These are phyloP conservation scores for Menidia beryllina DNA, from an alignment of 2,113 vertebrate species.

Conservation along the genomic window DNA sequence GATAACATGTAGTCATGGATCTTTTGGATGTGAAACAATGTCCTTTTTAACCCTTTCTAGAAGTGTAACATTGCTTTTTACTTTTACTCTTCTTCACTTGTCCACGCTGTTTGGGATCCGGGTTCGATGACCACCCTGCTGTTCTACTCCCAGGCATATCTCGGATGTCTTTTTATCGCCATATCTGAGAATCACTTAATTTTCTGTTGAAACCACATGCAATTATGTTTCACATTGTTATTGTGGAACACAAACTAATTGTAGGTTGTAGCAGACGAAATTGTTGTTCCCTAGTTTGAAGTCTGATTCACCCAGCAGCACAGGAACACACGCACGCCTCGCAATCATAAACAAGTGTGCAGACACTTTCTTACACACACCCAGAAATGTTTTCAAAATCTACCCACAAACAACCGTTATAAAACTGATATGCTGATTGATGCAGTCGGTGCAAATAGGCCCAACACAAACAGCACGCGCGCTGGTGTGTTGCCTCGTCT, in stretches of 20 bases:
- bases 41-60: not conserved
- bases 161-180: constrained; percentile 35
- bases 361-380: not conserved
- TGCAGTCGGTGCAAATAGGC: constrained; percentile 47
- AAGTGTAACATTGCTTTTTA: not conserved
- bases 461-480: constrained; percentile 70
- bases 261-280: constrained; percentile 59
- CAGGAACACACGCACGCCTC: constrained; percentile 42
- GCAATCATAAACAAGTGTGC: constrained; percentile 21
- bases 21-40: not conserved
- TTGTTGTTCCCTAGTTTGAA: constrained; percentile 44
- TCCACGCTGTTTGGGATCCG: constrained; percentile 1
- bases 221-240: constrained; percentile 68
- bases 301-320: constrained; percentile 38
- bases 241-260: constrained; percentile 59
- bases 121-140: constrained; percentile 13
- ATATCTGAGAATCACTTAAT: constrained; percentile 41
- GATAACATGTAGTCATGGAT: not conserved
- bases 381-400: constrained; percentile 12
- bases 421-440: constrained; percentile 73
- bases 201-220: constrained; percentile 57
- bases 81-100: constrained; percentile 1
- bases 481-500: constrained; percentile 59
- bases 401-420: constrained; percentile 48
- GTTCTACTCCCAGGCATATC: constrained; percentile 23